phyloP scores from a whole-genome alignment of 2,888 invertebrate genomes.

The Alcis repandata region DNA sequence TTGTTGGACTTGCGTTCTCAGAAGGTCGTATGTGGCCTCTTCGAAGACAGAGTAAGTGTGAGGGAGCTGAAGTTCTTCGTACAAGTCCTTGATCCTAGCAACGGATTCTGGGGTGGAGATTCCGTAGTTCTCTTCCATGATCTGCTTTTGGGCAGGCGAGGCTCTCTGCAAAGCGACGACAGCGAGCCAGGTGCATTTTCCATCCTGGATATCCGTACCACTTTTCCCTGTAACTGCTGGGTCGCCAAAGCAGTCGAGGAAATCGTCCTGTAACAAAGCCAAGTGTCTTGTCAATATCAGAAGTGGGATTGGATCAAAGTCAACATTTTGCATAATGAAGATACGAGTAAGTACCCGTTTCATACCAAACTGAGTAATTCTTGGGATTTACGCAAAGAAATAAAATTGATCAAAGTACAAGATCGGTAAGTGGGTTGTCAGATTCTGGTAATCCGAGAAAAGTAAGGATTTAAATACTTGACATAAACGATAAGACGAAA shows the following conservation, averaged over 20 bases:
- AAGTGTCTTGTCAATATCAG: neutral
- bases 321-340: too few species aligned
- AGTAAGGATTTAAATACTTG: constrained; percentile 7
- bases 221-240: constrained; percentile 94
- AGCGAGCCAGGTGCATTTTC: constrained; percentile 98
- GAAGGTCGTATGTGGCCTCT: constrained; percentile 93
- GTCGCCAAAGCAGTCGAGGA: constrained; percentile 96
- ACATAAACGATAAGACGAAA: constrained; percentile 7
- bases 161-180: constrained; percentile 95
- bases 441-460: constrained; percentile 11
- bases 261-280: constrained; percentile 90
- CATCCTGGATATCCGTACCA: constrained; percentile 97
- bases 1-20: constrained; percentile 94
- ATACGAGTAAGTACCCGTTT: too few species aligned
- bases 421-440: constrained; percentile 5
- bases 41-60: constrained; percentile 93
- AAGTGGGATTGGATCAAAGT: neutral
- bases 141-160: constrained; percentile 89
- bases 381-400: neutral
- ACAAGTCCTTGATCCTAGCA: constrained; percentile 90
- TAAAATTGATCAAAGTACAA: constrained; percentile 1
- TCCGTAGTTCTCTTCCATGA: constrained; percentile 93
- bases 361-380: too few species aligned
- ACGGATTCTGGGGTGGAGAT: constrained; percentile 88
- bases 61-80: constrained; percentile 91